Percentiles rank a stretch among this genome's conserved stretches.
phyloP scores from a whole-genome alignment of 2,888 invertebrate species.

The Terebella lapidaria region DNA sequence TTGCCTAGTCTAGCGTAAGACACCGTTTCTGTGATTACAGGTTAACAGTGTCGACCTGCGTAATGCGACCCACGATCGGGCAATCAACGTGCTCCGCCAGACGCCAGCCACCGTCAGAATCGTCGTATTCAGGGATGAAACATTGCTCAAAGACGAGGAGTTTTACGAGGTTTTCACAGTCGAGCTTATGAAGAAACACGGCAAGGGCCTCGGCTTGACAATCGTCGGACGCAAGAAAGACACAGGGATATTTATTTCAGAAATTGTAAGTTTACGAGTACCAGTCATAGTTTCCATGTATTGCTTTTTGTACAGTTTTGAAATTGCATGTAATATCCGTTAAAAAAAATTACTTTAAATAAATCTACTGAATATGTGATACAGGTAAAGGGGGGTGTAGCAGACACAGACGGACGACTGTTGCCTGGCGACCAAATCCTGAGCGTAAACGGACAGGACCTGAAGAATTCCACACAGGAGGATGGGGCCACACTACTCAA shows the following conservation, averaged over 20 bases:
- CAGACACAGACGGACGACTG: constrained; percentile 77
- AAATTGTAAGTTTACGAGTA: constrained; percentile 70
- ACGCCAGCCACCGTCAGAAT: constrained; percentile 76
- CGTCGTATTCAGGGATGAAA: constrained; percentile 67
- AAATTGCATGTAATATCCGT: too few species aligned
- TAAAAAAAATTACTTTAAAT: too few species aligned
- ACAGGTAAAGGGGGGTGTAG: constrained; percentile 81
- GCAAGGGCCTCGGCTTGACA: constrained; percentile 70
- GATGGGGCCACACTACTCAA: constrained; percentile 86
- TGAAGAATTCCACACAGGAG: constrained; percentile 62
- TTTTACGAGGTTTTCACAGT: constrained; percentile 63
- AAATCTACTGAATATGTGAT: too few species aligned
- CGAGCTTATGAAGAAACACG: constrained; percentile 80
- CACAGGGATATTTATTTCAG: constrained; percentile 84
- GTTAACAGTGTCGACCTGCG: constrained; percentile 75
- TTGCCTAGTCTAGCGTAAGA: too few species aligned
- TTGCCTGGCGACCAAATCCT: constrained; percentile 87
- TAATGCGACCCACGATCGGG: constrained; percentile 76
- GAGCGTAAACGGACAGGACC: constrained; percentile 80
- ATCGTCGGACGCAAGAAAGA: constrained; percentile 69
- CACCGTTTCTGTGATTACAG: too few species aligned
- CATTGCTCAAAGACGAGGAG: constrained; percentile 58
- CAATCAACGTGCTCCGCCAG: constrained; percentile 68
- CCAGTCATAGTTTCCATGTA: too few species aligned
- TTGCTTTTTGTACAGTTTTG: too few species aligned